A percentile compares a stretch with the other conserved stretches of the same genome.
phyloP scores from a whole-genome alignment of 2,797 vertebrate species.

The Rhadinocentrus ornatus region DNA sequence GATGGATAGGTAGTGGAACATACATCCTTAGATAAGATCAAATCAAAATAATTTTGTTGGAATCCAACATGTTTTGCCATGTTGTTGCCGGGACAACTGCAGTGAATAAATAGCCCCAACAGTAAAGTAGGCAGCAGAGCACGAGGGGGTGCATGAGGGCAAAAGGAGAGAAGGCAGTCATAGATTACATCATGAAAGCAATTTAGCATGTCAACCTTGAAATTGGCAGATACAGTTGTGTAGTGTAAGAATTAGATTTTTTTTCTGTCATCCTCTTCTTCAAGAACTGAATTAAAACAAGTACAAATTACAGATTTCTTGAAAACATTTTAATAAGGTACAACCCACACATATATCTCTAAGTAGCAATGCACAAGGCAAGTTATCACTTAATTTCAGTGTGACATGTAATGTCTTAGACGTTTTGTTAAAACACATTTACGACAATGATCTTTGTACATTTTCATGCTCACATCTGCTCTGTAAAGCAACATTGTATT shows the following conservation, averaged over 20 bases:
- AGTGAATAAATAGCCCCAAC: neutral
- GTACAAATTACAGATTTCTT: neutral
- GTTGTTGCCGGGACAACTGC: too few relatives aligned
- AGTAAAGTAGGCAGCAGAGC: neutral
- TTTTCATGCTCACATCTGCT: neutral
- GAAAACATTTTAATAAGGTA: neutral
- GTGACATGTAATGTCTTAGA: neutral
- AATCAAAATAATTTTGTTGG: too few relatives aligned
- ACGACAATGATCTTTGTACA: neutral
- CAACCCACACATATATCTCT: neutral
- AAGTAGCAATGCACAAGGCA: neutral
- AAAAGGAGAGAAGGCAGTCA: neutral
- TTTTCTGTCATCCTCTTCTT: neutral
- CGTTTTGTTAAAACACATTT: neutral
- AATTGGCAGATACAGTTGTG: neutral
- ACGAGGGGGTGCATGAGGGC: neutral
- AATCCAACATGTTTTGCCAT: too few relatives aligned
- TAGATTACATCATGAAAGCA: neutral
- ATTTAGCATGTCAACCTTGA: neutral
- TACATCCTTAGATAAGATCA: too few relatives aligned
- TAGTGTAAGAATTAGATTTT: neutral
- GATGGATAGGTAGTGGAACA: too few relatives aligned
- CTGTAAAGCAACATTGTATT: neutral
- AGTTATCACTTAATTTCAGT: neutral
- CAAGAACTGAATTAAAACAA: neutral